phyloP scores from a whole-genome alignment of 2,797 vertebrate genomes.

The Craterocephalus amniculus region DNA sequence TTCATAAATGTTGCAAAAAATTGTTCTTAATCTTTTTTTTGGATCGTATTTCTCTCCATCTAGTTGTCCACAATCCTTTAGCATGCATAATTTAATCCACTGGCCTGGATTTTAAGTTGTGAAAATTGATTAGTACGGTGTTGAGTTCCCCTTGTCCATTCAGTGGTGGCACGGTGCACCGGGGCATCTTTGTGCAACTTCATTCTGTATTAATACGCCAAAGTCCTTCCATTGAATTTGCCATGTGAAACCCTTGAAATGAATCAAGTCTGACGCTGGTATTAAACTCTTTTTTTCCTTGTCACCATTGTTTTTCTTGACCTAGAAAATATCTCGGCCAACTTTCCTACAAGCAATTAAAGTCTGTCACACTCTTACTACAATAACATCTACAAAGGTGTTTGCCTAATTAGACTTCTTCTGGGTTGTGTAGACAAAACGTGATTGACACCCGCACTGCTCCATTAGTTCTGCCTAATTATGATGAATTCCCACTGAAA shows the following conservation, averaged over 20 bases:
- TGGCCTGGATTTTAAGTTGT: slow-evolving; percentile 86
- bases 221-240: slow-evolving; percentile 76
- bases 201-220: slow-evolving; percentile 85
- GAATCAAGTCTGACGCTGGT: slow-evolving; percentile 62
- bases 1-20: slow-evolving; percentile 48
- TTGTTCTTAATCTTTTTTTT: slow-evolving; percentile 71
- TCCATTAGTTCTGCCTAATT: slow-evolving; percentile 9
- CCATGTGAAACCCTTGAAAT: slow-evolving; percentile 78
- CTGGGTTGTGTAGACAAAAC: background rate
- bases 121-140: slow-evolving; percentile 87
- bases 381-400: slow-evolving; percentile 37
- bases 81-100: slow-evolving; percentile 86
- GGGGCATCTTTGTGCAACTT: slow-evolving; percentile 80
- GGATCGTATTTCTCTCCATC: slow-evolving; percentile 78
- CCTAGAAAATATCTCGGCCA: slow-evolving; percentile 61
- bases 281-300: slow-evolving; percentile 67
- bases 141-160: slow-evolving; percentile 83
- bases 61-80: slow-evolving; percentile 73
- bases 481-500: background rate
- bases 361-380: slow-evolving; percentile 15
- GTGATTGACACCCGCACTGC: background rate
- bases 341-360: slow-evolving; percentile 65
- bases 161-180: slow-evolving; percentile 61
- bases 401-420: slow-evolving; percentile 34
- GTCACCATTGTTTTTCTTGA: slow-evolving; percentile 60